Base-by-base conservation (phyloP, 2,113 vertebrate species). In the Gallinago jamesoni region DNA sequence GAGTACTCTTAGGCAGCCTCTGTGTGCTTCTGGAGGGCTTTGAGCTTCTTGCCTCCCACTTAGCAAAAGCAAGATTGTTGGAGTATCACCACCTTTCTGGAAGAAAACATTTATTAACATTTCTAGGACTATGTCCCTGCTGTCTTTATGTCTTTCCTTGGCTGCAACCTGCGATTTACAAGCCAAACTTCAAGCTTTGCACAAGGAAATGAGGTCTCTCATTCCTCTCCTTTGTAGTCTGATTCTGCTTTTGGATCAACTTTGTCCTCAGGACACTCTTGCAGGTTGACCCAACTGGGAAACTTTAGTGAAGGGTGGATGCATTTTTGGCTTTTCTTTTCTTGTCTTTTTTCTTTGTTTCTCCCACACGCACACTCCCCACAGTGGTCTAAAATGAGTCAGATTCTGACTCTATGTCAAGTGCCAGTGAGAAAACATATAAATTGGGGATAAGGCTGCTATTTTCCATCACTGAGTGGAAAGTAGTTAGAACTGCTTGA, bases 331-430 rank as follows among this genome's bases (percentile, higher is more conserved):
- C 53, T 90, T 66, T 78, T 67, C 13, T 59, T 66, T 48, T 62
- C 8, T 62, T 85, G 74, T 72, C 13, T 59, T 66, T 45, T 66
- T 8, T 56, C 84, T 91, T 77, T 69, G 18, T 76, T 56, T 41
- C 27, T 14, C 17, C 39, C 12, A 39, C 20, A 43, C 14, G 15
- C 41, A 43, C 24, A 5, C 19, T 18, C 6, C 12, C 50, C n/a
- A 3, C 31, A 27, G 11, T 64, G 23, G 12, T 89, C 33, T 87
- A 66, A 87, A 95, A 68, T 92, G 73, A 92, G 41, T 94, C 83
- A 94, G 84, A 64, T 92, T 89, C 69, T 87, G 80, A 87, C 80
- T 78, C 27, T 56, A 33, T 92, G 84, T 90, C 93, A 95, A 74
- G n/a, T 96, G 86, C 76, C 84, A 66, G 45, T 80, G 73, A 63